A percentile compares a stretch with the other conserved stretches of the same genome.
phyloP scores from a whole-genome alignment of 2,888 invertebrate species.

The Cosmopolites sordidus region DNA sequence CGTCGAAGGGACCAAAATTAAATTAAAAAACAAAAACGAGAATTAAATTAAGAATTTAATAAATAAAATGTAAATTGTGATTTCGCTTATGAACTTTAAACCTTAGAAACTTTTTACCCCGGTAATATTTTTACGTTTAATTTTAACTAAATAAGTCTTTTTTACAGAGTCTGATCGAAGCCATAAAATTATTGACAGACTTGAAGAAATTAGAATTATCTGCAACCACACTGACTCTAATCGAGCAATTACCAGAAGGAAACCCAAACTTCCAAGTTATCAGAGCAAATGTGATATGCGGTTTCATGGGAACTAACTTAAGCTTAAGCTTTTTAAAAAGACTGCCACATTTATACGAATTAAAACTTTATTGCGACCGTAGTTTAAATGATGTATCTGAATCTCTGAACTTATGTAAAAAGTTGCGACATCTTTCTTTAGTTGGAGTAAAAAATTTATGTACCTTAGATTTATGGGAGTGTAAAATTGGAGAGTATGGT shows the following conservation, averaged over 20 bases:
- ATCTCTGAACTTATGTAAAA: not conserved
- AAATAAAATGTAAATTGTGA: too few relatives aligned
- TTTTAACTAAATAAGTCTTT: too few relatives aligned
- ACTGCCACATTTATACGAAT: constrained; percentile 6
- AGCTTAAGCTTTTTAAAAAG: constrained; percentile 10
- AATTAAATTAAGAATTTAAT: too few relatives aligned
- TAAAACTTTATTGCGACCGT: constrained; percentile 13
- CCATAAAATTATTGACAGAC: constrained; percentile 7
- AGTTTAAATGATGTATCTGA: constrained; percentile 2
- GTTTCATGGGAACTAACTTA: constrained; percentile 8
- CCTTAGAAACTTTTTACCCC: too few relatives aligned
- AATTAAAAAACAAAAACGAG: too few relatives aligned
- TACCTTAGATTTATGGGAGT: constrained; percentile 4
- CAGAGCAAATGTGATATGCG: constrained; percentile 12
- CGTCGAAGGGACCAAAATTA: too few relatives aligned
- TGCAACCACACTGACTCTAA: constrained; percentile 9
- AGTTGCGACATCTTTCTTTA: constrained; percentile 4
- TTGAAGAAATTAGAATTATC: constrained; percentile 12
- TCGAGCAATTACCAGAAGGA: constrained; percentile 13
- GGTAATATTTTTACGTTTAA: too few relatives aligned
- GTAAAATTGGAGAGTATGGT: not conserved
- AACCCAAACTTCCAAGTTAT: constrained; percentile 12
- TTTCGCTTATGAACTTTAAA: too few relatives aligned
- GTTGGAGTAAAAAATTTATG: constrained; percentile 9
- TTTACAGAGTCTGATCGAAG: constrained; percentile 3